Base-by-base conservation (phyloP, 2,797 vertebrate genomes). In the Microctenopoma stevenorrisi region DNA sequence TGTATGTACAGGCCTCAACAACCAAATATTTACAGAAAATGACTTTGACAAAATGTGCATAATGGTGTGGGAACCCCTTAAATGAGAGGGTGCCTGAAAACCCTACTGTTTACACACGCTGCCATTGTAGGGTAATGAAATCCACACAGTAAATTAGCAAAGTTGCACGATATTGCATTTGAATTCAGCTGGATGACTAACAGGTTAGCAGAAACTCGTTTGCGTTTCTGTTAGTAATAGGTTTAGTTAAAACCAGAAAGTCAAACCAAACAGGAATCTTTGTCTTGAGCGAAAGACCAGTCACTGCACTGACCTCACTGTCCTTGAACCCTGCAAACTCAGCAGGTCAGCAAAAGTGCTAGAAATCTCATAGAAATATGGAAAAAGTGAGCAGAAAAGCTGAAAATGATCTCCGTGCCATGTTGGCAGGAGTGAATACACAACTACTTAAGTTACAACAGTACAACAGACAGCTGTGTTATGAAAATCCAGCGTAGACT, bases 51-150 rank as follows among this genome's bases (percentile, higher is more conserved):
- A 43, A 52, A 64, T 64, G 5, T 12, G 33, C 9, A 64, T 10
- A 40, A 68, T 56, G 51, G 58, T 5, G 7, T 66, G 66, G 48
- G 73, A 81, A 69, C 66, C 64, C 76, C 71, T 47, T 2, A 35
- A 67, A 83, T 72, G 47, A 75, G 53, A 67, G 55, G 48, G 30
- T 9, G 56, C 50, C 57, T 74, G 56, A 69, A 38, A 78, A 66
- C 72, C 53, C 76, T 63, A 47, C 43, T 46, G 14, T 30, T 53
- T 70, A 49, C 15, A 30, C 57, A 67, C 37, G 33, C 26, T 42
- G 54, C 25, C 49, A 62, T 11, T 57, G 42, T 76, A 64, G 60
- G 55, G 35, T 50, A 67, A 71, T 72, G 28, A 63, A 56, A 79
- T 67, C 35, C 49, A 61, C 53, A 43, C 4, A 25, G 25, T 25